These are phyloP conservation scores for Pararge aegeria DNA, from an alignment of 1,140 invertebrate species.

Conservation along the genomic window DNA sequence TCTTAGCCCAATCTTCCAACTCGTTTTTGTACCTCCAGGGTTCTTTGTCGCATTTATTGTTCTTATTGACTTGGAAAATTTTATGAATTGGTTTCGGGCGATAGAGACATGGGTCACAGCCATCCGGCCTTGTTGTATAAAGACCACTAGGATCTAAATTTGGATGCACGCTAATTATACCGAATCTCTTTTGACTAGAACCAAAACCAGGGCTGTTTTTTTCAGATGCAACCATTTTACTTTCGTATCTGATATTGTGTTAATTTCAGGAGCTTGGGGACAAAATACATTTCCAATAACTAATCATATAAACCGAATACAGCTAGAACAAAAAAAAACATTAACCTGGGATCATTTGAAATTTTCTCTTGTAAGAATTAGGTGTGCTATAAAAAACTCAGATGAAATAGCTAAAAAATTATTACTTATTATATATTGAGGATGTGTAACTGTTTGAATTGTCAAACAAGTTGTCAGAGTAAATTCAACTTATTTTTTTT, in stretches of 20 bases:
- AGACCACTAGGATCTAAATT: conserved; percentile 56
- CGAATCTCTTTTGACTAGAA: conserved; percentile 46
- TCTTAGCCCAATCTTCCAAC: conserved; percentile 63
- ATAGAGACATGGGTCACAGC: conserved; percentile 60
- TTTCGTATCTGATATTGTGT: background rate
- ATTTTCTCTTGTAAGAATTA: too few relatives aligned
- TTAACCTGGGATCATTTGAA: too few relatives aligned
- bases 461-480: too few relatives aligned
- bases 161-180: conserved; percentile 58
- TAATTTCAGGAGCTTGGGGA: too few relatives aligned
- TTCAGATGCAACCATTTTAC: background rate
- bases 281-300: too few relatives aligned
- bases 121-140: conserved; percentile 43
- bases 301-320: too few relatives aligned
- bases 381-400: too few relatives aligned
- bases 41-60: conserved; percentile 42
- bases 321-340: too few relatives aligned
- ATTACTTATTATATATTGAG: too few relatives aligned
- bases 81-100: conserved; percentile 43
- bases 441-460: too few relatives aligned
- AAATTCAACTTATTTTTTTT: too few relatives aligned
- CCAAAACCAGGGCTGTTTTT: conserved; percentile 36
- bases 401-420: too few relatives aligned
- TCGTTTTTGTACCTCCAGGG: conserved; percentile 64
- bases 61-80: conserved; percentile 47